Conservation (phyloP, 2,888 invertebrate genomes). For the Leptopilina drosophilae region DNA sequence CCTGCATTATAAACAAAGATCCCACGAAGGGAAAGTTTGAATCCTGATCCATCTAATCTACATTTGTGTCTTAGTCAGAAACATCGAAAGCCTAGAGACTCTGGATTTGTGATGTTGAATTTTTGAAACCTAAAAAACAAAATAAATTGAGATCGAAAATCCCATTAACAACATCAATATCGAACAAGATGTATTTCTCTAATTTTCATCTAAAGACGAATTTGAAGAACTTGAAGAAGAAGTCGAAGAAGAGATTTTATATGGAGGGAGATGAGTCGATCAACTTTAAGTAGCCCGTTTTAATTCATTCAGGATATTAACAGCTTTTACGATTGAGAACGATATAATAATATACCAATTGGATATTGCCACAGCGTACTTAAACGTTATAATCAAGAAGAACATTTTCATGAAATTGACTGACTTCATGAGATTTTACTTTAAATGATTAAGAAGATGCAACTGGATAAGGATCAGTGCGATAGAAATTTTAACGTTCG, state of each 20-base stretch:
- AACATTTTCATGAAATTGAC: constrained; percentile 43
- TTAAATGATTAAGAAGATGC: constrained; percentile 4
- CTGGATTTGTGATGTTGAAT: constrained; percentile 53
- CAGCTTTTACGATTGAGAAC: constrained; percentile 49
- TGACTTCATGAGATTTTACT: neutral
- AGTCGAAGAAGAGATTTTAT: too few relatives aligned
- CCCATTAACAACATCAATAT: neutral
- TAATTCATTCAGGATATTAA: constrained; percentile 47
- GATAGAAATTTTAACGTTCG: neutral
- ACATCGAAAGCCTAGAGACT: constrained; percentile 51
- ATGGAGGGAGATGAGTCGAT: too few relatives aligned
- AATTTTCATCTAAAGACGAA: neutral
- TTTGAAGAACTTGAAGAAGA: too few relatives aligned
- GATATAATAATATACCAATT: constrained; percentile 55
- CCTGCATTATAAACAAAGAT: constrained; percentile 42
- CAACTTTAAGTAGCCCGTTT: constrained; percentile 11
- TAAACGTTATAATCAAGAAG: constrained; percentile 55
- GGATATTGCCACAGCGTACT: constrained; percentile 57
- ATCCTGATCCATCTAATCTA: constrained; percentile 46
- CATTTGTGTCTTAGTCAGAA: constrained; percentile 52
- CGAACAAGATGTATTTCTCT: neutral
- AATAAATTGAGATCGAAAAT: neutral
- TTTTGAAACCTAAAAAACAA: constrained; percentile 1
- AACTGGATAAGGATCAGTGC: neutral
- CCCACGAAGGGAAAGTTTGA: constrained; percentile 51